Evolutionary conservation across 2,113 vertebrate species (phyloP), one percentile per base, ranked within the genome.

Genomic region (Syngnathus floridae): DNA sequence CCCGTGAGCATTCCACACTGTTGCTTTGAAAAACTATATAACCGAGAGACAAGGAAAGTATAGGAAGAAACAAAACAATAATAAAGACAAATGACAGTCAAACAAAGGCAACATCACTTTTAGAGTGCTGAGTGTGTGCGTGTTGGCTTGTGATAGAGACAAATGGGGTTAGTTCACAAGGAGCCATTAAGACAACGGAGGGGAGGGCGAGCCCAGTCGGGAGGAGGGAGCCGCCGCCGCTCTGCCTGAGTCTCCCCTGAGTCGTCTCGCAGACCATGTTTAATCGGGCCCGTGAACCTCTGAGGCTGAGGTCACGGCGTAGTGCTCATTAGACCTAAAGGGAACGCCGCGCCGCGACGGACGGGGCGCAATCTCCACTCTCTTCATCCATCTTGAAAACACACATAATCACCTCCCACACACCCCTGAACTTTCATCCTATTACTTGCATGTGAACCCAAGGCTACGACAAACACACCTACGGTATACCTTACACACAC

Each of bases 311-410:
- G 89, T 90, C 89, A 89, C 76, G 81, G 59, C 75, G 56, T 71
- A 79, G 76, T 79, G 80, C 88, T 89, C 88, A 88, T 90, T 90
- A 89, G 78, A 82, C 83, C 79, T 85, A 82, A 87, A 87, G 84
- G 88, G 86, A 82, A 77, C 79, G 73, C 79, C 75, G 84, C 73
- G 75, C 72, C 75, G 80, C 75, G 74, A 85, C 87, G 82, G 82
- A 88, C 80, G 17, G 82, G 84, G 83, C 72, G 80, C 85, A 87
- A 86, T 89, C 82, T 84, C 84, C 84, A 79, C 81, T 78, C 81
- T 51, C 69, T 80, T 86, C 87, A 89, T 87, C 86, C 81, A 85
- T 89, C 84, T 88, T 83, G 83, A 87, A 85, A 88, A 88, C 74
- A 87, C 81, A 84, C 76, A 75, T 74, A 84, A 78, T 82, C 83